Evolutionary conservation across 2,797 vertebrate species (phyloP), one percentile per base, ranked within the genome.

Genomic region (Xenentodon cancila): DNA sequence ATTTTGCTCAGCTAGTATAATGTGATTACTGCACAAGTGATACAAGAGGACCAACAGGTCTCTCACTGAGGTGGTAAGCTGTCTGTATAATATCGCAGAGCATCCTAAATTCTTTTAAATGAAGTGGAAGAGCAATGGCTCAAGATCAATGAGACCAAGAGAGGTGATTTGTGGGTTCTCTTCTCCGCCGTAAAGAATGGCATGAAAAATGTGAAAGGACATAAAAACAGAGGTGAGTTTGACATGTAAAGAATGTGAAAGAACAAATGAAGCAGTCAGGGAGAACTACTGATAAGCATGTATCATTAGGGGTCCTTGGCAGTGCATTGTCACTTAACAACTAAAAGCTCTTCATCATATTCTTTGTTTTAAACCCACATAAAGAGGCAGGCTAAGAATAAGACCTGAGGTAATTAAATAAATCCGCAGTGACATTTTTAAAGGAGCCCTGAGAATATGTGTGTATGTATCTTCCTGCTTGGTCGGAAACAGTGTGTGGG

Each of bases 401-500:
- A 80, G 71, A 64, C 21, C 34, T 53, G 69, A 52, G 22, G 40
- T 59, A 57, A 73, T 78, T 75, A 55, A 65, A 66, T 64, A 56
- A 77, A 50, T 64, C 48, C 59, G 63, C 65, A 64, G 72, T 77
- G 71, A 64, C 65, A 76, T 79, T 84, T 80, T 73, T 43, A 74
- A 60, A 66, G 3, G 7, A 6, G 53, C 37, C 7, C 65, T 69
- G 56, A 65, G 78, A 76, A 60, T 59, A 37, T 30, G 22, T 76
- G 68, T 34, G 34, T 75, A 61, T 81, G 77, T 75, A 71, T 84
- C 75, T 90, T 92, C 87, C 85, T 90, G 89, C 91, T 89, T 90
- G 82, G 78, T 82, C 40, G 6, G 65, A 60, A 84, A 86, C 72
- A 79, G 68, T 63, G 81, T 73, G 79, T 76, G 74, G 71, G 78